Percentiles rank a stretch among this genome's conserved stretches.
Evolutionary conservation across 2,888 invertebrate genomes (phyloP).

Genomic region (Myopa testacea): DNA sequence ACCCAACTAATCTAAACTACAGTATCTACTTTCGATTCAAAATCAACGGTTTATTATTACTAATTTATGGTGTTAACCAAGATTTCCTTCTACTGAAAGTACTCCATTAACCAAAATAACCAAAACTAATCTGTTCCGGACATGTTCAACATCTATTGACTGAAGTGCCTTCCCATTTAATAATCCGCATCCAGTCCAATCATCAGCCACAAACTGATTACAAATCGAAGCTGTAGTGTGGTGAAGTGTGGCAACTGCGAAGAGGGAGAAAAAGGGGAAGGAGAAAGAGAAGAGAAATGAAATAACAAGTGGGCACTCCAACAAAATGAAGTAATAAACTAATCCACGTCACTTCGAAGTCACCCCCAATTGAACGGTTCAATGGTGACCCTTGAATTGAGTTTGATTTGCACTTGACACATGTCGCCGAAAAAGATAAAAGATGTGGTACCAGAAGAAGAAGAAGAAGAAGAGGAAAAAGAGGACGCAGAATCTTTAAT

Average conservation of each 20-base stretch:
- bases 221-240: not conserved
- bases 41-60: not conserved
- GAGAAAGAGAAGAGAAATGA: not conserved
- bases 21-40: too few species aligned
- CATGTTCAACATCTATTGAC: not conserved
- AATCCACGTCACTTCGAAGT: conserved; percentile 17
- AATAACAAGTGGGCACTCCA: not conserved
- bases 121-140: conserved; percentile 1
- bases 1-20: too few species aligned
- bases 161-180: too few species aligned
- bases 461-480: not conserved
- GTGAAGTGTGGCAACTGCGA: conserved; percentile 5
- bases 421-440: conserved; percentile 25
- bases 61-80: not conserved
- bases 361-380: not conserved
- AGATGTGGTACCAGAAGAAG: not conserved
- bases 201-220: conserved; percentile 5
- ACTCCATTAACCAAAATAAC: not conserved
- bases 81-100: not conserved
- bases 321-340: conserved; percentile 17
- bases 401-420: conserved; percentile 42
- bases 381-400: conserved; percentile 31
- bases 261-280: not conserved
- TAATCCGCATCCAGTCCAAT: not conserved
- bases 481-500: conserved; percentile 31